A percentile compares a stretch with the other conserved stretches of the same genome.
phyloP scores from a whole-genome alignment of 2,888 invertebrate species.

The Alloscopus bannaensis region DNA sequence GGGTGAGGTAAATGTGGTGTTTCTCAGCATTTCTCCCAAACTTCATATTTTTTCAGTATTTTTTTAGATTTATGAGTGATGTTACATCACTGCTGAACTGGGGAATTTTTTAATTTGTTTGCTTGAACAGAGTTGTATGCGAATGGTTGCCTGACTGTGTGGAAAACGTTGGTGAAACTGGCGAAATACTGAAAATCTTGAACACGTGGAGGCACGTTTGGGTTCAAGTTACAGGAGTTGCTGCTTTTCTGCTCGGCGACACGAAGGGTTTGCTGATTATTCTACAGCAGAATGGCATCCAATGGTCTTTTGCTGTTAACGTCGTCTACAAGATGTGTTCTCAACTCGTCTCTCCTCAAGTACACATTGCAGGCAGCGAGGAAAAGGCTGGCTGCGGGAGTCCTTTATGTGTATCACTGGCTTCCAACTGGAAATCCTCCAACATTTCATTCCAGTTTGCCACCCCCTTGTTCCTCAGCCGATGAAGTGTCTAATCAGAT shows the following conservation, averaged over 20 bases:
- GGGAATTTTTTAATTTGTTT: no score
- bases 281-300: slow-evolving; percentile 55
- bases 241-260: not conserved
- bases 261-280: not conserved
- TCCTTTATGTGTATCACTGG: slow-evolving; percentile 68
- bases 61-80: no score
- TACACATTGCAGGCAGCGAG: slow-evolving; percentile 59
- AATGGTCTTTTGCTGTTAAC: slow-evolving; percentile 68
- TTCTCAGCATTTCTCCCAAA: no score
- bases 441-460: slow-evolving; percentile 14
- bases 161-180: no score
- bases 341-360: slow-evolving; percentile 52
- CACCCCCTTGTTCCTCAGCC: not conserved
- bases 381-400: slow-evolving; percentile 55
- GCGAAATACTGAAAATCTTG: no score
- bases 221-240: no score
- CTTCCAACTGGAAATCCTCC: slow-evolving; percentile 15
- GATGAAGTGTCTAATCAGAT: slow-evolving; percentile 36
- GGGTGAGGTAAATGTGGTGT: no score
- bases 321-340: slow-evolving; percentile 62
- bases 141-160: no score
- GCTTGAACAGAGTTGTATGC: no score
- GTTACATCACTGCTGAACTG: no score
- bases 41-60: no score
- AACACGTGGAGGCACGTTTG: no score